A percentile compares a stretch with the other conserved stretches of the same genome.
phyloP scores from a whole-genome alignment of 2,888 invertebrate species.

The Cacoxenus indagator region DNA sequence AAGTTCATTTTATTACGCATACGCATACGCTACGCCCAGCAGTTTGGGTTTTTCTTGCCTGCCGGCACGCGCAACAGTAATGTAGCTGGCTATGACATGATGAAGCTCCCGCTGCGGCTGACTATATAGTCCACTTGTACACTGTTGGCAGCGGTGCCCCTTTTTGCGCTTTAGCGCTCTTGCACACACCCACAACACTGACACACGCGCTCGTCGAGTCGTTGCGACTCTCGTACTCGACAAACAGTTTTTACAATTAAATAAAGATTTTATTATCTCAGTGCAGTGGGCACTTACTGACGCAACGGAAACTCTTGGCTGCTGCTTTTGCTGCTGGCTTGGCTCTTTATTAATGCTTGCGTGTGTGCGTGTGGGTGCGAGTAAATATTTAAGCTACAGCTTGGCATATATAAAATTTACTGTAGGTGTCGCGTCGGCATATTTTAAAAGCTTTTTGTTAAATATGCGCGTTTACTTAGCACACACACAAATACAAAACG shows the following conservation, averaged over 20 bases:
- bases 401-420: conserved; percentile 54
- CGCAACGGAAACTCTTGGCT: conserved; percentile 20
- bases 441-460: conserved; percentile 66
- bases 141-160: conserved; percentile 38
- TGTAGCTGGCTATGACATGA: neutral
- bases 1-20: conserved; percentile 59
- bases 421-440: conserved; percentile 67
- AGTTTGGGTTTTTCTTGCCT: no score
- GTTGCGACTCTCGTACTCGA: neutral
- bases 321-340: conserved; percentile 27
- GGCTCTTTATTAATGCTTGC: conserved; percentile 27
- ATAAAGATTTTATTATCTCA: conserved; percentile 61
- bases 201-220: neutral
- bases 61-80: neutral
- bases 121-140: conserved; percentile 32
- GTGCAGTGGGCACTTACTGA: conserved; percentile 2
- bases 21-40: no score
- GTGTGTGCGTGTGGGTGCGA: conserved; percentile 33
- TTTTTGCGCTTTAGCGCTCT: neutral
- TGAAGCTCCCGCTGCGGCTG: neutral
- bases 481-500: conserved; percentile 26
- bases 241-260: conserved; percentile 61
- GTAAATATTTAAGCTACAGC: conserved; percentile 63
- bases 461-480: conserved; percentile 57
- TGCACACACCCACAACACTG: neutral